Percentiles rank a stretch among this genome's conserved stretches.
Evolutionary conservation across 2,113 vertebrate genomes (phyloP).

Genomic region (Porphyrio hochstetteri): DNA sequence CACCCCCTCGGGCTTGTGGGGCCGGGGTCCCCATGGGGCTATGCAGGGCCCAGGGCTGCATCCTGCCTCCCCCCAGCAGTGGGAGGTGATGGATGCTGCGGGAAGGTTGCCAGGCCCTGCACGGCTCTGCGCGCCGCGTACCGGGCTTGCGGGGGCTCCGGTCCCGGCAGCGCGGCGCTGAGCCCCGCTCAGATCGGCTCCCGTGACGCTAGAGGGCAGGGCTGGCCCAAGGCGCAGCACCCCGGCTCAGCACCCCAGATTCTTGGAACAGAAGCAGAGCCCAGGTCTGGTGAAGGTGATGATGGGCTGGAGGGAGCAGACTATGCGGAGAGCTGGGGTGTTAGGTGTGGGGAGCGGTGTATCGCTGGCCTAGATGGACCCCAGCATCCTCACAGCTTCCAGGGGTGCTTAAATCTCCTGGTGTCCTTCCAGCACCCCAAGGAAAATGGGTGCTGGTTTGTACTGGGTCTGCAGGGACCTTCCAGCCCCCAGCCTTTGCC

Average conservation of each 20-base stretch:
- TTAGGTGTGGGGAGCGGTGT: accelerated
- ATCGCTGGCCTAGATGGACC: not conserved
- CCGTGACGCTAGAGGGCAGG: not conserved
- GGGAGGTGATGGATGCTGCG: not conserved
- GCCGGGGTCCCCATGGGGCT: not conserved
- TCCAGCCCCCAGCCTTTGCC: not conserved
- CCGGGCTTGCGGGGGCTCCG: not conserved
- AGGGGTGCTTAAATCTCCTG: accelerated
- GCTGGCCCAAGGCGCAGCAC: not conserved
- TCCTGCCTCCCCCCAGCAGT: accelerated
- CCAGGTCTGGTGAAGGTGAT: not conserved
- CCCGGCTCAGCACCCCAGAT: accelerated
- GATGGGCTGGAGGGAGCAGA: accelerated
- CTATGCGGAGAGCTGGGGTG: accelerated
- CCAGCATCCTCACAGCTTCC: not conserved
- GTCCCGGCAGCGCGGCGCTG: not conserved
- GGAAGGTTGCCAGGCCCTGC: not conserved
- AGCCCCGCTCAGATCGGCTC: not conserved
- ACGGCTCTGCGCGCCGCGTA: accelerated
- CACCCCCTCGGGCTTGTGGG: accelerated
- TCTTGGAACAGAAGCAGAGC: not conserved
- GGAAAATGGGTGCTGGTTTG: not conserved
- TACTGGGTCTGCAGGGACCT: not conserved
- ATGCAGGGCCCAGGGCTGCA: accelerated
- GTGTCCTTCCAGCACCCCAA: not conserved